phyloP scores from a whole-genome alignment of 2,797 vertebrate genomes.

The Platyrinchus mystaceus region DNA sequence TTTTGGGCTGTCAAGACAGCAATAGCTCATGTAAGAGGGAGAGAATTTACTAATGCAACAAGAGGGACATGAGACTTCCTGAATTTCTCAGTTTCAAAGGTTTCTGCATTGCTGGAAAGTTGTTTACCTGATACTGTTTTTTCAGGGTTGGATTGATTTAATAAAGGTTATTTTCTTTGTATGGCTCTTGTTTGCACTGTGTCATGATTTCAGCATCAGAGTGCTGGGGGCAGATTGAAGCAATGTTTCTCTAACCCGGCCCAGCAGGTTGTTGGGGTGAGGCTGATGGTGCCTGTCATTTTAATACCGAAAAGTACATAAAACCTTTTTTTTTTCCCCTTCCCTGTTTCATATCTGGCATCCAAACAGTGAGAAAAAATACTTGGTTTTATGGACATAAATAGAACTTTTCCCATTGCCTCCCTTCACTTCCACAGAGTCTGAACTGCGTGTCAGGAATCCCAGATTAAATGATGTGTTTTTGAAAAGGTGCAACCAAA shows the following conservation, averaged over 20 bases:
- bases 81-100: background rate
- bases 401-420: background rate
- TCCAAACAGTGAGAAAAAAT: background rate
- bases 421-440: background rate
- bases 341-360: background rate
- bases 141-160: constrained; percentile 55
- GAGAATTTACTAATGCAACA: background rate
- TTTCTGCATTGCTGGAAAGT: constrained; percentile 52
- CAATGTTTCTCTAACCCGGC: background rate
- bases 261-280: background rate
- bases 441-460: background rate
- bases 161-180: constrained; percentile 69
- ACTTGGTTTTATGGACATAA: background rate
- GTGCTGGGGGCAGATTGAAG: background rate
- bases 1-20: background rate
- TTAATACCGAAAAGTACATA: background rate
- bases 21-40: background rate
- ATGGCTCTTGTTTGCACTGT: background rate
- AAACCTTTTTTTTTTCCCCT: too few relatives aligned
- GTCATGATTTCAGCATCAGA: background rate
- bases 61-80: background rate
- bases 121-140: constrained; percentile 42
- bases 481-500: background rate
- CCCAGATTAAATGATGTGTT: accelerated
- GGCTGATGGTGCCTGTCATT: background rate